Evolutionary conservation across 2,797 vertebrate genomes (phyloP), one percentile per base, ranked within the genome.

Genomic region (Phataginus tricuspis): DNA sequence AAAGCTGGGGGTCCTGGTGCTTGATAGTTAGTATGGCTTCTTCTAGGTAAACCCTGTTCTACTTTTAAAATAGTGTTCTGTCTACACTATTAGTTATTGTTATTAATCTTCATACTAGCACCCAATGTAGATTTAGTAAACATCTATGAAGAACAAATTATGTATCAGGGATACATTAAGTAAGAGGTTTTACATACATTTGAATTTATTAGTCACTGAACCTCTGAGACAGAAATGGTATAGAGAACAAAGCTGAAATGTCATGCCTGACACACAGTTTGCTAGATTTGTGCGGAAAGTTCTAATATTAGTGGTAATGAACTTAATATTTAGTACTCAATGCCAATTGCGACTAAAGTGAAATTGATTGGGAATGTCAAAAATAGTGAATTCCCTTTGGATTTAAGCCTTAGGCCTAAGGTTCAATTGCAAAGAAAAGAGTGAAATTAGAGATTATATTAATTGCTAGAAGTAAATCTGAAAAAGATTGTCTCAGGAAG

Each of bases 351-450:
- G 29, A 86, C 27, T 64, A 66, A 80, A 63, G 63, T 83, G 53
- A 94, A 77, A 80, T 34, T 66, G 53, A 27, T 25, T 89, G 27
- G 21, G 27, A 68, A 88, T 45, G 45, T 39, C 71, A 51, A 80
- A 87, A 85, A 23, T 31, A 59, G 21, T 55, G 64, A 77, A 37
- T 10, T n/a, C 34, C 66, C 45, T 80, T 85, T 57, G 53, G 64
- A 82, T 5, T 53, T 87, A 92, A 92, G n/a, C 53, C 34, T 89
- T 18, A 45, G 31, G 66, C 7, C 75, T 86, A n/a, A 77, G 29
- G 12, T 88, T 96, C 51, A 75, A 14, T 11, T 51, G 64, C 63
- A 84, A 90, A 95, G 61, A 74, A 75, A 96, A 86, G 18, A 80
- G 59, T 57, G 69, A 37, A 94, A 77, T 75, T 10, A 79, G 75